Evolutionary conservation across 2,113 vertebrate genomes (phyloP).

Genomic region (Opisthocomus hoazin): DNA sequence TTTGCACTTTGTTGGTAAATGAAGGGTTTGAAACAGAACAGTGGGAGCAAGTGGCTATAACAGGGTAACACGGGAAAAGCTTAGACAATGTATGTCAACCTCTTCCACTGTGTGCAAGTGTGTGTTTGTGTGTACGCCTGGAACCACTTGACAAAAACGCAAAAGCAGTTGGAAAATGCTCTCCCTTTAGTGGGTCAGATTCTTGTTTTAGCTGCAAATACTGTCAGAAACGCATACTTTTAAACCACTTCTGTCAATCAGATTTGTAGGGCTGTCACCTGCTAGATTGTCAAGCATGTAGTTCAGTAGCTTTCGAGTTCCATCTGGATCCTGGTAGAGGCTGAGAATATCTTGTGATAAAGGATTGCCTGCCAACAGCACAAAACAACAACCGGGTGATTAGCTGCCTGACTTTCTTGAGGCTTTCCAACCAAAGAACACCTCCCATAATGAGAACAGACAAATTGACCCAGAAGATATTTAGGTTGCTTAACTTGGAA

Average conservation of each 20-base stretch:
- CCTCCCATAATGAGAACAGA: not conserved
- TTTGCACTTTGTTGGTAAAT: not conserved
- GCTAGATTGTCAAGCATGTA: slow-evolving; percentile 99
- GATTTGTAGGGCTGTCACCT: slow-evolving; percentile 65
- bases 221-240: not conserved
- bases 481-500: not conserved
- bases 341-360: slow-evolving; percentile 98
- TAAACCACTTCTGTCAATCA: not conserved
- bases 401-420: not conserved
- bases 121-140: not conserved
- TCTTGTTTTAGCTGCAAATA: not conserved
- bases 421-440: not conserved
- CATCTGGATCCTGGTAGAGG: slow-evolving; percentile 95
- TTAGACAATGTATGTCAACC: not conserved
- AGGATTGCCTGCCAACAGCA: slow-evolving; percentile 88
- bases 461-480: not conserved
- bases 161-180: not conserved
- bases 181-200: not conserved
- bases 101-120: not conserved
- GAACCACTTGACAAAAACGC: not conserved
- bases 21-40: not conserved
- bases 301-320: slow-evolving; percentile 98
- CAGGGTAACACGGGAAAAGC: not conserved
- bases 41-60: not conserved
- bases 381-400: not conserved